Evolutionary conservation across 1,140 invertebrate species (phyloP).

Genomic region (Vanessa atalanta): DNA sequence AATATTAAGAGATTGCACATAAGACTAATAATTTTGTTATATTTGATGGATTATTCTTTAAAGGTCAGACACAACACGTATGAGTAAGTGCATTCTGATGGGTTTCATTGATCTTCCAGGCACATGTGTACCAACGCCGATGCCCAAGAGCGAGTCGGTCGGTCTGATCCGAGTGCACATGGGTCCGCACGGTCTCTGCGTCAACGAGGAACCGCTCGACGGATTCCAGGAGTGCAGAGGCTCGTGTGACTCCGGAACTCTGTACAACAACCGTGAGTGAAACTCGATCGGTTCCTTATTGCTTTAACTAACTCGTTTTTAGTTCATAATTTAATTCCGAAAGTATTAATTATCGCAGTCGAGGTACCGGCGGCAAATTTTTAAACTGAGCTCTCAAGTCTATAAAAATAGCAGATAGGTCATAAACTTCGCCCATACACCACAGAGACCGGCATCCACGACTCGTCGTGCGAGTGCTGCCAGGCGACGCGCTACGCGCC

Average conservation of each 20-base stretch:
- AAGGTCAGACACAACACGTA: too few species aligned
- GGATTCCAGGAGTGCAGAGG: conserved; percentile 86
- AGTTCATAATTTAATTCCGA: too few species aligned
- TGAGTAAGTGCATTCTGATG: background rate
- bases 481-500: conserved; percentile 73
- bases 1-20: too few species aligned
- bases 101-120: conserved; percentile 52
- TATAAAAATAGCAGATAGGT: background rate
- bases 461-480: conserved; percentile 83
- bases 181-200: conserved; percentile 82
- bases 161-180: conserved; percentile 78
- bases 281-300: too few species aligned
- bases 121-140: conserved; percentile 79
- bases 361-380: too few species aligned
- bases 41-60: too few species aligned
- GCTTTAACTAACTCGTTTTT: too few species aligned
- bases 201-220: conserved; percentile 81
- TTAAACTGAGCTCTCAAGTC: too few species aligned
- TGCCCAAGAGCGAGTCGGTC: conserved; percentile 80
- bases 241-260: conserved; percentile 83
- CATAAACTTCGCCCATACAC: background rate
- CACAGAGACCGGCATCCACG: conserved; percentile 79
- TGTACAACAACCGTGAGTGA: conserved; percentile 83
- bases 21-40: too few species aligned
- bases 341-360: too few species aligned